phyloP scores from a whole-genome alignment of 2,797 vertebrate genomes.

The Lemur catta region DNA sequence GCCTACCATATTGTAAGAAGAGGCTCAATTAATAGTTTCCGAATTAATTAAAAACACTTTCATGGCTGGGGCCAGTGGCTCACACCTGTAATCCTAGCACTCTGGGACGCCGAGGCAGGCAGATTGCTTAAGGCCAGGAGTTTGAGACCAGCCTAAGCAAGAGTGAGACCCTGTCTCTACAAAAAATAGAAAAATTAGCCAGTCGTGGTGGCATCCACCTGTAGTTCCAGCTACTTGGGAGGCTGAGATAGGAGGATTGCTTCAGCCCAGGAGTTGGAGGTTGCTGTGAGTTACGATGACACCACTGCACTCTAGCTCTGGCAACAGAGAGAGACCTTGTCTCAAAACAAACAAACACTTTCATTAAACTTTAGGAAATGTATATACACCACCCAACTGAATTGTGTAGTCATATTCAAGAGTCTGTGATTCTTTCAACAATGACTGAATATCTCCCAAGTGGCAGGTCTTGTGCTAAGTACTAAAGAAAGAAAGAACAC shows the following conservation, averaged over 20 bases:
- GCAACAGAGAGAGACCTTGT: neutral
- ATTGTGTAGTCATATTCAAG: conserved; percentile 24
- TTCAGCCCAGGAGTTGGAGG: neutral
- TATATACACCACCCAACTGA: neutral
- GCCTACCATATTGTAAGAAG: neutral
- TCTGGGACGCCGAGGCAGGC: neutral
- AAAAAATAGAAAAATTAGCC: too few relatives aligned
- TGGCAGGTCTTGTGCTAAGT: neutral
- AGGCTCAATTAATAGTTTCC: conserved; percentile 1
- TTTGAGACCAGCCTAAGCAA: neutral
- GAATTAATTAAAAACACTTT: neutral
- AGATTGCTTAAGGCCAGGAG: neutral
- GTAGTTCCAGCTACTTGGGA: neutral
- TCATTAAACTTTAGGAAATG: conserved; percentile 44
- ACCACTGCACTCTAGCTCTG: neutral
- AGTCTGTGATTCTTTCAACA: conserved; percentile 1
- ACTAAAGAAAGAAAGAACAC: conserved; percentile 39
- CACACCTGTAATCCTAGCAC: neutral
- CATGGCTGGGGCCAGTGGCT: neutral
- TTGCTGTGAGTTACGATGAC: neutral
- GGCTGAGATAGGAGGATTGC: neutral
- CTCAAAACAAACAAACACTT: neutral
- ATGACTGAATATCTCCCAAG: neutral
- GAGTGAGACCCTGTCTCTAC: too few relatives aligned
- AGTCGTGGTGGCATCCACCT: neutral